Evolutionary conservation across 2,888 invertebrate species (phyloP).

Genomic region (Drosophila putrida): DNA sequence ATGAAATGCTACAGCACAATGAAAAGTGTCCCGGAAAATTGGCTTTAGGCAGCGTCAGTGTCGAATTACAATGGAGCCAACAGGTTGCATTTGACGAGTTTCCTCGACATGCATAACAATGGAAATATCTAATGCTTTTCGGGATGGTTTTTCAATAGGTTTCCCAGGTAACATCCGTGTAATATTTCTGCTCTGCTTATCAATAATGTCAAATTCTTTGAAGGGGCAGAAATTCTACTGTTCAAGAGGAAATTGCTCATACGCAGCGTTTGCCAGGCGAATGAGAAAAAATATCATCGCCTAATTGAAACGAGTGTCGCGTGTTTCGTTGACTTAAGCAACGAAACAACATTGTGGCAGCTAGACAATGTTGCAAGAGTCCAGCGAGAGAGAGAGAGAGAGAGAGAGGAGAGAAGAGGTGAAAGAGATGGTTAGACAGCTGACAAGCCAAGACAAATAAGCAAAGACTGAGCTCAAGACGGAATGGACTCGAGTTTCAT

Average conservation of each 20-base stretch:
- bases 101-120: constrained; percentile 7
- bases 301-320: constrained; percentile 46
- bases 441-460: constrained; percentile 5
- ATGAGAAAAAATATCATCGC: constrained; percentile 30
- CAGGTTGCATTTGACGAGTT: constrained; percentile 11
- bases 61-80: background rate
- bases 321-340: constrained; percentile 21
- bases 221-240: background rate
- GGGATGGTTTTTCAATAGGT: background rate
- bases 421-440: constrained; percentile 1
- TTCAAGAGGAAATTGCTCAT: constrained; percentile 6
- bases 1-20: background rate
- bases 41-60: background rate
- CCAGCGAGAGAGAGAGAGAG: background rate
- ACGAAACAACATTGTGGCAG: constrained; percentile 2
- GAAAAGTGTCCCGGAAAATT: constrained; percentile 5
- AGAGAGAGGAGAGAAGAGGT: background rate
- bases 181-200: background rate
- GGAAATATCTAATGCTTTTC: constrained; percentile 4
- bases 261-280: constrained; percentile 3
- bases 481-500: background rate
- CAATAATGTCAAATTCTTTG: background rate
- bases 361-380: background rate
- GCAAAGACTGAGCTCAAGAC: background rate
- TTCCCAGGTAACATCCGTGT: background rate